Base-by-base conservation (phyloP, 2,113 vertebrate species). In the Bubo scandiacus region DNA sequence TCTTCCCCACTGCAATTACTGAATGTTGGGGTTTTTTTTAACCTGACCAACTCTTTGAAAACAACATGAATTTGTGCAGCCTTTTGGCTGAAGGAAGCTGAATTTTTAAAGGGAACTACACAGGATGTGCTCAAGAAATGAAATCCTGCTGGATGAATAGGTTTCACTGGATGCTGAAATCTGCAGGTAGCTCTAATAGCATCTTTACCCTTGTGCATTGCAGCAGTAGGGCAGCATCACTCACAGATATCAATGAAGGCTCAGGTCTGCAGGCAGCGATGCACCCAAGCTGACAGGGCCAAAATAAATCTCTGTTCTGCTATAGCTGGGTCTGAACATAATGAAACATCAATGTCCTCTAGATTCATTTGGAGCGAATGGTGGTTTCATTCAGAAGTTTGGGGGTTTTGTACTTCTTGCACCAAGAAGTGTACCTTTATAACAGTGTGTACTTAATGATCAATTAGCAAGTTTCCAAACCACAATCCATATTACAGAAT, bases 371-470 rank as follows among this genome's bases (percentile, higher is more conserved):
- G 23, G 86, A 55, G 59, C 0, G 1, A 78, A 45, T 54, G 34
- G 30, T 83, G 66, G 74, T 49, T 81, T 77, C 91, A 77, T 92
- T 58, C 62, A 85, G 52, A 90, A 30, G 21, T 95, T 93, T 36
- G 62, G 42, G 87, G n/a, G 6, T 38, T 86, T 91, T 92, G 42
- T 58, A 96, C 89, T 80, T 92, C 86, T 87, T 36, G 40, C 86
- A 43, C 54, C 23, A 58, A 49, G 86, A 95, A 81, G 58, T 23
- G 27, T 85, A 66, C 77, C 51, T 94, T 83, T 55, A n/a, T 68
- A 90, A 93, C 79, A 94, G 7, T 81, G 62, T 86, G 36, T 22
- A 86, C 85, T 86, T 95, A 93, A 75, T 86, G 58, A 95, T 81
- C 82, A 85, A 65, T 96, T 95, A 94, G 42, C 22, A 17, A 42